Base-by-base conservation (phyloP, 2,113 vertebrate genomes). In the Brachionichthys hirsutus region DNA sequence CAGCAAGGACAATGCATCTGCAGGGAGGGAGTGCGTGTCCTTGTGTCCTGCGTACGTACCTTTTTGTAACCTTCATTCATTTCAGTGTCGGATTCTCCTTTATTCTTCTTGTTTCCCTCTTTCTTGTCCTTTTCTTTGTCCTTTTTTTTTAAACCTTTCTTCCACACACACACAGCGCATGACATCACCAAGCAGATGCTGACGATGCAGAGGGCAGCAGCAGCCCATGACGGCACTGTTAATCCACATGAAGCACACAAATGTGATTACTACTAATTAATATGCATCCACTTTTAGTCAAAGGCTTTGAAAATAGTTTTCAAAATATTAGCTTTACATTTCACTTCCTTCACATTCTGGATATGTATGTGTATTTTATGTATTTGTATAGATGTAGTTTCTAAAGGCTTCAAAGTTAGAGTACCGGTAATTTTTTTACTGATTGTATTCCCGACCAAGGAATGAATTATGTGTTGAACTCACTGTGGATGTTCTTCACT, bases 71-170 rank as follows among this genome's bases (percentile, higher is more conserved):
- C 92, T 82, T 92, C 89, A 87, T 96, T 93, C 91, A 94, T 96
- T 80, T 98, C 95, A 51, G 94, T 93, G 88, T 95, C 94, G 72
- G 92, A 93, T 68, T 86, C 92, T 82, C 94, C 93, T 78, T 94
- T 95, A 48, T 92, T 93, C 90, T 95, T 95, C 81, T 95, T 94
- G 75, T 94, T 96, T 49, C 91, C 94, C 84, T 94, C 95, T 85
- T 94, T 95, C 78, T 85, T 89, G 63, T 95, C 95, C 62, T 93
- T 95, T 35, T 84, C 88, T 53, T 90, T 90, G 82, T 88, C 88
- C 89, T 95, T 98, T 91, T 97, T 98, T 89, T 94, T 94, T 70
- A 94, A 87, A 75, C 92, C 95, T 89, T 98, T 98, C 88, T 93
- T 98, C 91, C 94, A 96, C 72, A 95, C 81, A 79, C 96, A 98